Conservation (phyloP, 2,797 vertebrate genomes). For the Helostoma temminkii region DNA sequence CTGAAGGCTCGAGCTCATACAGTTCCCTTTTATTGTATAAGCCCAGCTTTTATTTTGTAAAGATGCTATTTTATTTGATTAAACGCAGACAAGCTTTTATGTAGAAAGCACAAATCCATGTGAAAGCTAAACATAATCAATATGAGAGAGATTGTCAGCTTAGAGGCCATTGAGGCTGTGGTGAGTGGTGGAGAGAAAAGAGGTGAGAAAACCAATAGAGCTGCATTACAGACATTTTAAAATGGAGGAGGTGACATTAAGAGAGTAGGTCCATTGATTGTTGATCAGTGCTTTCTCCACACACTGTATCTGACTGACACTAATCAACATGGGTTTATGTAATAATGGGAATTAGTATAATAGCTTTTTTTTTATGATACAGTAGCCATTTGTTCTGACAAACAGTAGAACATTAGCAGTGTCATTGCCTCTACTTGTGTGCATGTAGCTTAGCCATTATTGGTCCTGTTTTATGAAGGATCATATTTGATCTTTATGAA, state of each 20-base stretch:
- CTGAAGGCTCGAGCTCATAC: conserved; percentile 12
- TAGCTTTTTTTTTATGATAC: no score
- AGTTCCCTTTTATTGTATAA: conserved; percentile 52
- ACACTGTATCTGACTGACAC: not conserved
- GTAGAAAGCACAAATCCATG: conserved; percentile 65
- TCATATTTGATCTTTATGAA: no score
- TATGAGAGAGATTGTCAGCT: conserved; percentile 38
- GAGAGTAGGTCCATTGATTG: conserved; percentile 7
- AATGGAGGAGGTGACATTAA: conserved; percentile 18
- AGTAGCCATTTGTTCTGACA: no score
- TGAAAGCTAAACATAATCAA: conserved; percentile 60
- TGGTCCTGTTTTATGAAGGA: no score
- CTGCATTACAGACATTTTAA: conserved; percentile 15
- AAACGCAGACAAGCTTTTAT: conserved; percentile 60
- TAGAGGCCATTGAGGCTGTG: conserved; percentile 52
- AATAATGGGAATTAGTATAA: no score
- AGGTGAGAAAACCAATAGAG: conserved; percentile 65
- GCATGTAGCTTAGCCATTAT: no score
- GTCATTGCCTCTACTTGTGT: not conserved
- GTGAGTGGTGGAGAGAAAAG: conserved; percentile 43
- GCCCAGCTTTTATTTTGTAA: conserved; percentile 58
- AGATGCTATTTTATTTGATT: conserved; percentile 66
- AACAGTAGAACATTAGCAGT: no score
- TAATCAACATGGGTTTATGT: not conserved
- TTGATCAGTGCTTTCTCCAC: not conserved